phyloP scores from a whole-genome alignment of 2,888 invertebrate species.

The Patella caerulea region DNA sequence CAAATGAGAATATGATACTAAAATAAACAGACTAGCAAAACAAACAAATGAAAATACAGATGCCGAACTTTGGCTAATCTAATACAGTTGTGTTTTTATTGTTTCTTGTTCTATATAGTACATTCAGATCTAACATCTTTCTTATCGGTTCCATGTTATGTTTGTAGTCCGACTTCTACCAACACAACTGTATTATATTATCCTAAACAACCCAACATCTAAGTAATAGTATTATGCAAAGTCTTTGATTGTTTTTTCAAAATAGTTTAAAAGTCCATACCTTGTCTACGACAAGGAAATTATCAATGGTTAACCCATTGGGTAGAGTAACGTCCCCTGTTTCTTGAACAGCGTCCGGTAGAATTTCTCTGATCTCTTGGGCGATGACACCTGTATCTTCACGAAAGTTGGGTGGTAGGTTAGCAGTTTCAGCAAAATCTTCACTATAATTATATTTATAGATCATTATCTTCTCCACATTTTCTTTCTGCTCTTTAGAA shows the following conservation, averaged over 20 bases:
- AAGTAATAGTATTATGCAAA: too few relatives aligned
- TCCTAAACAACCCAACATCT: too few relatives aligned
- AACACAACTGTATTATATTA: too few relatives aligned
- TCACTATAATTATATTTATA: slow-evolving; percentile 91
- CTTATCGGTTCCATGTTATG: too few relatives aligned
- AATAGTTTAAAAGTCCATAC: slow-evolving; percentile 72
- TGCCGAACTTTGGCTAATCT: too few relatives aligned
- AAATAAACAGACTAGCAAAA: too few relatives aligned
- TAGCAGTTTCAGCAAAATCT: slow-evolving; percentile 83
- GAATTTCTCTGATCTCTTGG: slow-evolving; percentile 89
- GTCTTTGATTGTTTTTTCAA: background rate
- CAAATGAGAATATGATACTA: too few relatives aligned
- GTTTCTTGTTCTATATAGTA: too few relatives aligned
- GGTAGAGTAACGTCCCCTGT: slow-evolving; percentile 91
- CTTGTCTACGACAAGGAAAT: slow-evolving; percentile 98
- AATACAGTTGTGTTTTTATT: too few relatives aligned
- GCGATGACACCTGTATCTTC: slow-evolving; percentile 93
- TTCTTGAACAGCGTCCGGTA: slow-evolving; percentile 93
- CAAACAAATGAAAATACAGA: too few relatives aligned
- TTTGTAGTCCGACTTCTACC: too few relatives aligned
- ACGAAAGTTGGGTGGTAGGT: slow-evolving; percentile 80
- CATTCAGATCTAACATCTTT: too few relatives aligned
- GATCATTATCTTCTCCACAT: slow-evolving; percentile 90
- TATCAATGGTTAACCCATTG: slow-evolving; percentile 89
- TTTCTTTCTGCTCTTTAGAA: slow-evolving; percentile 89